Evolutionary conservation across 2,797 vertebrate species (phyloP).

Genomic region (Danio albolineatus): DNA sequence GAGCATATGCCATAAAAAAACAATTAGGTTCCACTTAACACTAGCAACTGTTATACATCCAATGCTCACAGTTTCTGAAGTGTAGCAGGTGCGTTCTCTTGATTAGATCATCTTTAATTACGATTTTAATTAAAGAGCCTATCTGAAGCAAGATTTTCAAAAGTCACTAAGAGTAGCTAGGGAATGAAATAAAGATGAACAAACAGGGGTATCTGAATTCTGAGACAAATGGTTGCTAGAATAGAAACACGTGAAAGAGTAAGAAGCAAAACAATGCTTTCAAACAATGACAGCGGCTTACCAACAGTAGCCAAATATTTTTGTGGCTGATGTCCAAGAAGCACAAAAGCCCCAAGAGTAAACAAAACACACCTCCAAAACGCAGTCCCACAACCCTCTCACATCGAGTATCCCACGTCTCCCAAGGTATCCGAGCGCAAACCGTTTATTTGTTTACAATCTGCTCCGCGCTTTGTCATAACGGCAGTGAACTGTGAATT

Average conservation of each 20-base stretch:
- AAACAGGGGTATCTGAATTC: constrained; percentile 47
- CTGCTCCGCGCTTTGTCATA: constrained; percentile 30
- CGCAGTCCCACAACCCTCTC: constrained; percentile 33
- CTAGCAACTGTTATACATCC: constrained; percentile 78
- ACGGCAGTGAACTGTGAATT: constrained; percentile 31
- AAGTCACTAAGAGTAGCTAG: constrained; percentile 63
- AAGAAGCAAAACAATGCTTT: constrained; percentile 56
- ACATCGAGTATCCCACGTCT: constrained; percentile 41
- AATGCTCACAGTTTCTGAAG: constrained; percentile 74
- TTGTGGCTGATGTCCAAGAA: constrained; percentile 56
- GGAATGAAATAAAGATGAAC: constrained; percentile 65
- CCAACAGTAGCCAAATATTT: constrained; percentile 58
- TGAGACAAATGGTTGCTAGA: constrained; percentile 13
- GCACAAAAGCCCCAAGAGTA: constrained; percentile 44
- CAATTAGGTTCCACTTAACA: constrained; percentile 63
- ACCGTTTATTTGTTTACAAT: constrained; percentile 45
- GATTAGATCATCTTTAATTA: constrained; percentile 92
- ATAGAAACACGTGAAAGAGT: constrained; percentile 41
- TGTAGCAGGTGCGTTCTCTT: constrained; percentile 89
- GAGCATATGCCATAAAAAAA: constrained; percentile 62
- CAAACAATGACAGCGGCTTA: constrained; percentile 58
- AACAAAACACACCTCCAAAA: constrained; percentile 43
- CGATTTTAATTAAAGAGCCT: constrained; percentile 90
- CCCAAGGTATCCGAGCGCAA: constrained; percentile 21
- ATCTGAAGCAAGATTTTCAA: constrained; percentile 69